Percentiles rank a stretch among this genome's conserved stretches.
These are phyloP conservation scores for Drosophila fungiperda DNA, from an alignment of 2,888 invertebrate species.

Conservation along the genomic window DNA sequence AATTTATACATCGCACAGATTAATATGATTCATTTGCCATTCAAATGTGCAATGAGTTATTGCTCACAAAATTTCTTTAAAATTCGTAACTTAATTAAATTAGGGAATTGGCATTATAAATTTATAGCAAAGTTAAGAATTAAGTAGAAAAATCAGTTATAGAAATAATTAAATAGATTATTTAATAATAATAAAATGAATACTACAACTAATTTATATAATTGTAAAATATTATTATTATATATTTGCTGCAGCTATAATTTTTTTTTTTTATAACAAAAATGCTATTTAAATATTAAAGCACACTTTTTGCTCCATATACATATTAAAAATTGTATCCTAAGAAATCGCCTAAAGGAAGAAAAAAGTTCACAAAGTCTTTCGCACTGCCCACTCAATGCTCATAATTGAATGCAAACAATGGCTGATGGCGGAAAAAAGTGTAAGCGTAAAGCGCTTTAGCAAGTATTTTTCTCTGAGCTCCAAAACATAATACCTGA, in stretches of 20 bases:
- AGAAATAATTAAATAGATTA: not conserved
- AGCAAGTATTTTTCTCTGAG: slow-evolving; percentile 18
- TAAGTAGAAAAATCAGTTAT: not conserved
- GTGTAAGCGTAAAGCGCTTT: slow-evolving; percentile 39
- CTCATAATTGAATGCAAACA: slow-evolving; percentile 57
- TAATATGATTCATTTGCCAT: slow-evolving; percentile 29
- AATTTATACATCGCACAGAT: slow-evolving; percentile 16
- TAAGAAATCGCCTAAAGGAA: not conserved
- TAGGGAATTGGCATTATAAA: not conserved
- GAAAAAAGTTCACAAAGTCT: not conserved
- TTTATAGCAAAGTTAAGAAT: not conserved
- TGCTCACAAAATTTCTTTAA: slow-evolving; percentile 2
- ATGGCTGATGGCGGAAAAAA: slow-evolving; percentile 14
- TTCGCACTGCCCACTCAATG: not conserved
- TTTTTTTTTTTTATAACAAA: no score
- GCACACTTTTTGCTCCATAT: not conserved
- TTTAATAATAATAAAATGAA: not conserved
- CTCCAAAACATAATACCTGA: slow-evolving; percentile 65
- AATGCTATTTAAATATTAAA: not conserved
- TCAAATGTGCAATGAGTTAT: slow-evolving; percentile 2
- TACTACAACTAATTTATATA: not conserved
- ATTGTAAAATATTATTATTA: not conserved
- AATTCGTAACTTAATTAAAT: slow-evolving; percentile 3
- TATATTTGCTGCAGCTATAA: not conserved
- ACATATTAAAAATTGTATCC: no score